phyloP scores from a whole-genome alignment of 2,888 invertebrate species.

The Tachina lurida region DNA sequence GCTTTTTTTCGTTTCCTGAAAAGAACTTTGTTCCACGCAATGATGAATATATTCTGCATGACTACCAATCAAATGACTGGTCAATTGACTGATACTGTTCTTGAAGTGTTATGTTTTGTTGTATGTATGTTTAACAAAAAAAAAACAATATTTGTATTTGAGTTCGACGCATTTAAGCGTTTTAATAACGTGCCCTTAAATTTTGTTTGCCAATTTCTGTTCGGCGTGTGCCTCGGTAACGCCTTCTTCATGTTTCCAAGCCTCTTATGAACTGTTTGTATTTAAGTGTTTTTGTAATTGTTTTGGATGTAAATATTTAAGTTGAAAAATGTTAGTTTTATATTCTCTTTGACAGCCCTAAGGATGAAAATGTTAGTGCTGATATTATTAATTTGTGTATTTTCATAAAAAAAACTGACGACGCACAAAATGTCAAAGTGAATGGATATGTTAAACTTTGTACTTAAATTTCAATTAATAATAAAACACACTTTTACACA shows the following conservation, averaged over 20 bases:
- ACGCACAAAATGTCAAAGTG: slow-evolving; percentile 22
- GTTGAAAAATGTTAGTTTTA: not conserved
- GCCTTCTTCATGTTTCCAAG: slow-evolving; percentile 51
- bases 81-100: too few relatives aligned
- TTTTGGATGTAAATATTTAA: not conserved
- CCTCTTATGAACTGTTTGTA: not conserved
- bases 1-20: too few relatives aligned
- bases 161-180: slow-evolving; percentile 12
- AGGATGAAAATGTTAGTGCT: slow-evolving; percentile 8
- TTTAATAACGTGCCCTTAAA: slow-evolving; percentile 52
- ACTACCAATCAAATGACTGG: too few relatives aligned
- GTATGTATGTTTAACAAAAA: not conserved
- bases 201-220: slow-evolving; percentile 20
- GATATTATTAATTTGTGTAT: slow-evolving; percentile 33
- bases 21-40: too few relatives aligned
- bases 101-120: not conserved
- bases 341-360: not conserved
- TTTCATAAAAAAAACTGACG: slow-evolving; percentile 16
- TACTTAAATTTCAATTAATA: slow-evolving; percentile 22
- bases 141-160: slow-evolving; percentile 15
- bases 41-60: too few relatives aligned
- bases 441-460: slow-evolving; percentile 38
- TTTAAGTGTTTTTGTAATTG: not conserved
- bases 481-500: slow-evolving; percentile 4
- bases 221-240: slow-evolving; percentile 20